A percentile compares a stretch with the other conserved stretches of the same genome.
Evolutionary conservation across 1,140 invertebrate species (phyloP).

Genomic region (Homalodisca vitripennis): DNA sequence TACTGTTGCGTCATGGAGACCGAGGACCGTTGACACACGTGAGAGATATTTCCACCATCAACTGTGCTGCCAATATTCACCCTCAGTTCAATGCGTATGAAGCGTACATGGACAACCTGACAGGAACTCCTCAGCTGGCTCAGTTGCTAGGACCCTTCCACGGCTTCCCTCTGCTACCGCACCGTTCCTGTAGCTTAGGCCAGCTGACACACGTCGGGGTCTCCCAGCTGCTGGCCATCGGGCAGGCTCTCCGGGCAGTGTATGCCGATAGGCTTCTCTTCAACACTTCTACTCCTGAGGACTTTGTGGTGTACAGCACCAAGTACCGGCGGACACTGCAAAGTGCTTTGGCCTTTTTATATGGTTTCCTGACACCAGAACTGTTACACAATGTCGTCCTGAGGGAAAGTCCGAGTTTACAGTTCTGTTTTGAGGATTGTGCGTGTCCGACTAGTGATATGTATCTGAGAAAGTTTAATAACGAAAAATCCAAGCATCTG

Average conservation of each 20-base stretch:
- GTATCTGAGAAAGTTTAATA: conserved; percentile 54
- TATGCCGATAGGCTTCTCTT: conserved; percentile 62
- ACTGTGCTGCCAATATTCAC: conserved; percentile 60
- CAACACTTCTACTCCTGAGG: conserved; percentile 53
- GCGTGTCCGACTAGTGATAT: conserved; percentile 72
- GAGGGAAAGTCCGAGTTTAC: conserved; percentile 72
- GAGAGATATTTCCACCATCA: conserved; percentile 68
- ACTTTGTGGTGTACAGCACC: conserved; percentile 76
- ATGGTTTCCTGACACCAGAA: conserved; percentile 66
- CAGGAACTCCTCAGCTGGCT: conserved; percentile 60
- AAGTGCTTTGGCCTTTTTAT: conserved; percentile 78
- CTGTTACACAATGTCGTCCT: conserved; percentile 53
- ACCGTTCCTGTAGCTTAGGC: conserved; percentile 57
- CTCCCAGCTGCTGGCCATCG: conserved; percentile 74
- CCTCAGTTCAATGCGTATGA: conserved; percentile 41
- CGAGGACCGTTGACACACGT: conserved; percentile 79
- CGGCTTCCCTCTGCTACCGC: conserved; percentile 60
- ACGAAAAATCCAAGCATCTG: conserved; percentile 54
- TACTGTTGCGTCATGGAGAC: conserved; percentile 85
- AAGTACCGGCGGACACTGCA: conserved; percentile 86
- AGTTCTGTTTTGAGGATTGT: conserved; percentile 83
- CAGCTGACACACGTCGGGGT: conserved; percentile 70
- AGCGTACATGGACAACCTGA: conserved; percentile 60
- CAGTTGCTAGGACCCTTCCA: conserved; percentile 78
- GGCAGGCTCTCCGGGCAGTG: conserved; percentile 64